These are phyloP conservation scores for Crotalus horridus DNA, from an alignment of 2,113 vertebrate species.

Conservation along the genomic window DNA sequence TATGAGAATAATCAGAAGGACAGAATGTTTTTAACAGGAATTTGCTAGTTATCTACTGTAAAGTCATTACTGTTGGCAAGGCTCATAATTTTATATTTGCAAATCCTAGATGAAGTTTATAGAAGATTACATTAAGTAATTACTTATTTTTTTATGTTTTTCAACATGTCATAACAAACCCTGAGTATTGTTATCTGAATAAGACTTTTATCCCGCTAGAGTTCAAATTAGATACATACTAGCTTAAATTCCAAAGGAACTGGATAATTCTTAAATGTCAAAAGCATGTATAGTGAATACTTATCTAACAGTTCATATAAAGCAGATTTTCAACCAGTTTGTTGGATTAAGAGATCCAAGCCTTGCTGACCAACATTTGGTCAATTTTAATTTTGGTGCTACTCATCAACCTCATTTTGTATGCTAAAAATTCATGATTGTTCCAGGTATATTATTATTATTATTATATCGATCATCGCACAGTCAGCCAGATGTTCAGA, in stretches of 20 bases:
- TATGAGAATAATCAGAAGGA: background rate
- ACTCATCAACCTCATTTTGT: background rate
- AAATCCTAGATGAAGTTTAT: background rate
- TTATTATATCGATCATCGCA: no score
- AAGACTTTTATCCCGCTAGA: background rate
- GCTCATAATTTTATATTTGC: background rate
- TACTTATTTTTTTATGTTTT: background rate
- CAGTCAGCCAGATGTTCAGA: no score
- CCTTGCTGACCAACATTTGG: background rate
- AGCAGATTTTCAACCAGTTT: background rate
- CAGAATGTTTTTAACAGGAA: background rate
- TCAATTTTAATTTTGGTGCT: background rate
- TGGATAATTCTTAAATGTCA: background rate
- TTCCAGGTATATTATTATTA: background rate
- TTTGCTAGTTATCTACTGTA: background rate
- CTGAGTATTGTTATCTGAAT: background rate
- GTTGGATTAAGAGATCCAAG: background rate
- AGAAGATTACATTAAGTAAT: background rate
- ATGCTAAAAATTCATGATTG: background rate
- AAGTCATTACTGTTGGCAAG: background rate
- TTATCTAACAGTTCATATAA: background rate
- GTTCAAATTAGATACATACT: background rate
- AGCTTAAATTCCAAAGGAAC: background rate
- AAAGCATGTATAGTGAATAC: background rate
- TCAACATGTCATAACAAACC: background rate